Conservation (phyloP, 2,797 vertebrate genomes). For the Euthynnus affinis region DNA sequence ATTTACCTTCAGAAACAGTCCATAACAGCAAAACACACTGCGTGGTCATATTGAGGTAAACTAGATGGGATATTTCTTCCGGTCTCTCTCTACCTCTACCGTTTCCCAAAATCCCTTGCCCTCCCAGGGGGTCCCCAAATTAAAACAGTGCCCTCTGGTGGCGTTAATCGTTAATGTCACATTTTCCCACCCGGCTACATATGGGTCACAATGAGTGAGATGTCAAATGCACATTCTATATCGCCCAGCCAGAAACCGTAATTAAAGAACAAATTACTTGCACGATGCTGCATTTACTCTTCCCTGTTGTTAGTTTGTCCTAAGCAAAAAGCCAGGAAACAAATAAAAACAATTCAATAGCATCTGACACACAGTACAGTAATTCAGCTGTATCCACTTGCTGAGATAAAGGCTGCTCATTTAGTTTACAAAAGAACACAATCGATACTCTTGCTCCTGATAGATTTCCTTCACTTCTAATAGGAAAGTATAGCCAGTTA, state of each 20-base stretch:
- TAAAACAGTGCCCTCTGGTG: too few relatives aligned
- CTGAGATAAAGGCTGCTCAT: constrained; percentile 60
- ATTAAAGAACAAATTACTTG: constrained; percentile 10
- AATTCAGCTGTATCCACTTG: constrained; percentile 49
- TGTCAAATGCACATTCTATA: not conserved
- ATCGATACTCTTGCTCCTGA: constrained; percentile 44
- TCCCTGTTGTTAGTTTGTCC: constrained; percentile 1
- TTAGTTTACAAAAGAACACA: constrained; percentile 49
- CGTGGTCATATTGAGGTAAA: too few relatives aligned
- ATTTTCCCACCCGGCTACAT: too few relatives aligned
- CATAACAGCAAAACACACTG: too few relatives aligned
- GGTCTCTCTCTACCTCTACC: too few relatives aligned
- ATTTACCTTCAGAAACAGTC: too few relatives aligned
- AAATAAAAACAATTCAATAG: constrained; percentile 40
- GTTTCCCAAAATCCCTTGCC: too few relatives aligned
- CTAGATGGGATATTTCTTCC: too few relatives aligned
- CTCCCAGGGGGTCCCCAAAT: too few relatives aligned
- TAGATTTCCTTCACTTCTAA: constrained; percentile 38
- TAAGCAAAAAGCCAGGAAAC: constrained; percentile 7
- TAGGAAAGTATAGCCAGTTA: not conserved
- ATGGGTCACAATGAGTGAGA: constrained; percentile 7
- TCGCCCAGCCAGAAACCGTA: not conserved
- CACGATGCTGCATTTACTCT: not conserved
- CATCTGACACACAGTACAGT: constrained; percentile 23
- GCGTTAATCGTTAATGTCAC: too few relatives aligned